Conservation (phyloP, 2,113 vertebrate genomes). For the Sapajus apella region DNA sequence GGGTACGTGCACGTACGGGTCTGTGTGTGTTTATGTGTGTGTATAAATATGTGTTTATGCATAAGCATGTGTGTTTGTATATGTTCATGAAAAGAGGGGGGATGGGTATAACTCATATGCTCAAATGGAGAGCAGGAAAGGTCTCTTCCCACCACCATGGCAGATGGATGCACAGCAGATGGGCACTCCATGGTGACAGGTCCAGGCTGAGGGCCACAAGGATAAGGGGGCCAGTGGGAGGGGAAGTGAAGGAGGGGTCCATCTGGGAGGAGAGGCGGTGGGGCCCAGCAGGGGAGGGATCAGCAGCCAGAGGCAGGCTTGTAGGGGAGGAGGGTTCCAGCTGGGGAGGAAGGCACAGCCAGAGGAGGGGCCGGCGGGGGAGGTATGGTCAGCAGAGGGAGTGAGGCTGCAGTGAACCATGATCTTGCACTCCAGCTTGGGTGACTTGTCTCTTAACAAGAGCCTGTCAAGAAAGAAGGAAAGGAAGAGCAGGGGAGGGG, state of each 20-base stretch:
- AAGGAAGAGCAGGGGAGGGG: no score
- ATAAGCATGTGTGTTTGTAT: no score
- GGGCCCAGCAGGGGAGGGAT: neutral
- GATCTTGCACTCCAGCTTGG: no score
- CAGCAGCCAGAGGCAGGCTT: no score
- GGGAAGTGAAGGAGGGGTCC: neutral
- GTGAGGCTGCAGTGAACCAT: no score
- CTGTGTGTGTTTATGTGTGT: neutral
- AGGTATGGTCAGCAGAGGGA: no score
- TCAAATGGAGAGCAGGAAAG: neutral
- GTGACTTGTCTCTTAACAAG: no score
- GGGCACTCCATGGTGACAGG: neutral
- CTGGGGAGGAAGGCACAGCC: neutral
- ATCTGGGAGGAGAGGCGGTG: neutral
- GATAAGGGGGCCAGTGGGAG: no score
- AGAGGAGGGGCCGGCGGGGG: neutral
- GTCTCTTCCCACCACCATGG: neutral
- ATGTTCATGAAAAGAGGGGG: no score
- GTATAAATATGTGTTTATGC: no score
- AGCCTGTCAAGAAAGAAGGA: no score
- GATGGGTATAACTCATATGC: neutral
- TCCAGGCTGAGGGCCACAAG: neutral
- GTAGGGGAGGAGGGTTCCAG: no score
- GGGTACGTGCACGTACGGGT: neutral
- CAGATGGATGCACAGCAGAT: neutral